These are phyloP conservation scores for Heterodera filipjevi DNA, from an alignment of 2,888 invertebrate species.

Conservation along the genomic window DNA sequence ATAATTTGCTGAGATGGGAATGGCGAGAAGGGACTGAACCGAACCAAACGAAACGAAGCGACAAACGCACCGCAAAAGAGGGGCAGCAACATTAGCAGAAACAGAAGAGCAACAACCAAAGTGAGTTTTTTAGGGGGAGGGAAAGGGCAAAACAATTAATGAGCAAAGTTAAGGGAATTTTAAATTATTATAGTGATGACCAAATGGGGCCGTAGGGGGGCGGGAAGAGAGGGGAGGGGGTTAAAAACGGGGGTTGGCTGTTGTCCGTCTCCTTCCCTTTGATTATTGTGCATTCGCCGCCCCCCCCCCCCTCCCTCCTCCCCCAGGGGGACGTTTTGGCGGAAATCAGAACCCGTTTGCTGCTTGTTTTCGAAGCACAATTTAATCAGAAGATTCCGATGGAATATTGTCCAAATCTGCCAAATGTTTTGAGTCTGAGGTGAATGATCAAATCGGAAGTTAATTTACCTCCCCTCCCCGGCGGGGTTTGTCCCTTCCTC, in stretches of 20 bases:
- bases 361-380: background rate
- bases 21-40: conserved; percentile 1
- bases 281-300: too few species aligned
- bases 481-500: too few species aligned
- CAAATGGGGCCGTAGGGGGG: background rate
- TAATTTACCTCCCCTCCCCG: too few species aligned
- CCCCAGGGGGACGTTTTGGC: background rate
- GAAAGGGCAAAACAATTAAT: background rate
- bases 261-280: too few species aligned
- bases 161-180: too few species aligned
- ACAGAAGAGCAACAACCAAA: background rate
- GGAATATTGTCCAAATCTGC: background rate
- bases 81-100: background rate
- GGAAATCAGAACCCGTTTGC: background rate
- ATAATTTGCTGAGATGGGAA: background rate
- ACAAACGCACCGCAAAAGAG: background rate
- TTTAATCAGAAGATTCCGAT: background rate
- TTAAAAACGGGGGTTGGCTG: too few species aligned
- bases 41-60: background rate
- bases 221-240: background rate
- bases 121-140: background rate
- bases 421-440: background rate
- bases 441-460: too few species aligned
- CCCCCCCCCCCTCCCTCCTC: background rate
- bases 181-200: too few species aligned